A percentile compares a stretch with the other conserved stretches of the same genome.
phyloP scores from a whole-genome alignment of 1,140 invertebrate species.

The Bombus sibiricus region DNA sequence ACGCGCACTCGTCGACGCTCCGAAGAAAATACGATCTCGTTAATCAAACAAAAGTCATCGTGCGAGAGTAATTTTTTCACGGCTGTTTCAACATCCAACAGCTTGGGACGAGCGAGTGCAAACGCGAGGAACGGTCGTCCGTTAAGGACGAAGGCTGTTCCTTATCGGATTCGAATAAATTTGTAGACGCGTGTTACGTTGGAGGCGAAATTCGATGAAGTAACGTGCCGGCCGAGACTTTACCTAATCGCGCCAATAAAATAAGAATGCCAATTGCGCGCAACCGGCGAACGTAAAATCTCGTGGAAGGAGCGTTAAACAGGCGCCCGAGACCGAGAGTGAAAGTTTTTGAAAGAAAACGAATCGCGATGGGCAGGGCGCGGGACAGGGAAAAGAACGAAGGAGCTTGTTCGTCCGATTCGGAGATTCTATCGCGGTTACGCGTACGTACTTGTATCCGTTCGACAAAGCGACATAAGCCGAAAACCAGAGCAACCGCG shows the following conservation, averaged over 20 bases:
- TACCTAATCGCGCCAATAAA: conserved; percentile 9
- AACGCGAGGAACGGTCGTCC: neutral
- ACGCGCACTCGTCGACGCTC: neutral
- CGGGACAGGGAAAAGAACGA: neutral
- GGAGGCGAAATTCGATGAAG: neutral
- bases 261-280: conserved; percentile 24
- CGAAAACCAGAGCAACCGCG: too few relatives aligned
- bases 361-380: neutral
- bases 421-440: neutral
- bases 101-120: neutral
- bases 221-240: neutral
- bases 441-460: too few relatives aligned
- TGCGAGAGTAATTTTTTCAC: neutral
- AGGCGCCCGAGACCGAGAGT: neutral
- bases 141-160: neutral
- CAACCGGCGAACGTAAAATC: neutral
- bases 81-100: conserved; percentile 5
- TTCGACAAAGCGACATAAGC: too few relatives aligned
- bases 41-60: conserved; percentile 4
- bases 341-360: conserved; percentile 38
- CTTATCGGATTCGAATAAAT: too few relatives aligned
- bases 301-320: neutral
- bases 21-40: neutral
- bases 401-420: neutral
- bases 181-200: neutral